Percentiles rank a stretch among this genome's conserved stretches.
These are phyloP conservation scores for Kryptolebias marmoratus DNA, from an alignment of 2,113 vertebrate species.

Conservation along the genomic window DNA sequence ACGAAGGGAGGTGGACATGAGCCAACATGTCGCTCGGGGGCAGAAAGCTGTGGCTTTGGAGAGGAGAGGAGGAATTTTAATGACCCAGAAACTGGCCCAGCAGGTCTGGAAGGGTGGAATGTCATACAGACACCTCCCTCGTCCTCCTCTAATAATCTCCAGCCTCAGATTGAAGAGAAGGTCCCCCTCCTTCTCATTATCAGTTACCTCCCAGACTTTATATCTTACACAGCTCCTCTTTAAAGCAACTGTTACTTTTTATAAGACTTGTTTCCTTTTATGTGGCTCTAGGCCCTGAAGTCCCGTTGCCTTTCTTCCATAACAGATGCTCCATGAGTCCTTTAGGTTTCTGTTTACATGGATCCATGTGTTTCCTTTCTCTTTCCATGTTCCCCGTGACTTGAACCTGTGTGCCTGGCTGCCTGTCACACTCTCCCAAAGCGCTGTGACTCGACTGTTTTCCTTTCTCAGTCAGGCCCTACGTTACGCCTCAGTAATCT, in stretches of 20 bases:
- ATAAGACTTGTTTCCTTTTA: background rate
- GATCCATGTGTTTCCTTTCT: conserved; percentile 23
- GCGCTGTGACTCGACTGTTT: conserved; percentile 51
- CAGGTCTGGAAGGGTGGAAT: conserved; percentile 74
- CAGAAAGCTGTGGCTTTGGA: conserved; percentile 55
- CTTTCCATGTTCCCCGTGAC: conserved; percentile 34
- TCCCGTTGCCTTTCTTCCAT: conserved; percentile 17
- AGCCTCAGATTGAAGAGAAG: conserved; percentile 1
- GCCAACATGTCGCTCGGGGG: conserved; percentile 66
- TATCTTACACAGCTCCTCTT: background rate
- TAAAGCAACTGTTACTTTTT: background rate
- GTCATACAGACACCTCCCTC: conserved; percentile 67
- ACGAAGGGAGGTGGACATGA: conserved; percentile 64
- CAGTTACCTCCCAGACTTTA: background rate
- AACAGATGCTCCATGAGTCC: conserved; percentile 27
- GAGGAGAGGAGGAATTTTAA: conserved; percentile 77
- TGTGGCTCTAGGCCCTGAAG: conserved; percentile 1
- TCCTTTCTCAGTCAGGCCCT: conserved; percentile 59
- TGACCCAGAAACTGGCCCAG: conserved; percentile 77
- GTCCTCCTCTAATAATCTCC: conserved; percentile 23
- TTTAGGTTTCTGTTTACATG: conserved; percentile 55
- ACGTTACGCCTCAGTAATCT: conserved; percentile 32
- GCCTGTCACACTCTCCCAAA: conserved; percentile 2
- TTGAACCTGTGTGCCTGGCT: conserved; percentile 20
- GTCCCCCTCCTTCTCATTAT: conserved; percentile 10